Percentiles rank a stretch among this genome's conserved stretches.
These are phyloP conservation scores for Siniperca undulata DNA, from an alignment of 2,797 vertebrate species.

Conservation along the genomic window DNA sequence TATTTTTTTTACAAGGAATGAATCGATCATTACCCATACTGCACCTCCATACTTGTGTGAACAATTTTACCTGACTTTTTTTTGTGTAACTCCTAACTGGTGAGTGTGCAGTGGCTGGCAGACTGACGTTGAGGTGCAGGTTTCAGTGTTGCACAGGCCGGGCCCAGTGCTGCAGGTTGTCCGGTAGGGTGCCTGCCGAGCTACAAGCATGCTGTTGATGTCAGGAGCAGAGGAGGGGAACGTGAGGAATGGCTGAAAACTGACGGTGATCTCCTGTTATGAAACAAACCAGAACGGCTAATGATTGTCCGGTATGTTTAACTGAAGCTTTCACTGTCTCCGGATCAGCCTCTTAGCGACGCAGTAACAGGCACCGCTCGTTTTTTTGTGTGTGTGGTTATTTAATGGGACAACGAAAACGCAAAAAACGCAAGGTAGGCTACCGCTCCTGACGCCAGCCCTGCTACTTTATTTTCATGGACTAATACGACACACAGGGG, in stretches of 20 bases:
- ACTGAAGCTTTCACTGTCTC: conserved; percentile 24
- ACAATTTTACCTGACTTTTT: conserved; percentile 10
- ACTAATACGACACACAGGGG: conserved; percentile 65
- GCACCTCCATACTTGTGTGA: not conserved
- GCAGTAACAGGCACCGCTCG: conserved; percentile 47
- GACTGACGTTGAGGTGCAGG: conserved; percentile 54
- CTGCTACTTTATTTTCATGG: conserved; percentile 76
- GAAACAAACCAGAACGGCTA: conserved; percentile 67
- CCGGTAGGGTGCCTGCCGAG: conserved; percentile 81
- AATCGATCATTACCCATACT: not conserved
- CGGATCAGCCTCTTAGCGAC: conserved; percentile 39
- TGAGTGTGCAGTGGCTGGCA: conserved; percentile 30
- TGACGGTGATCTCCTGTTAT: conserved; percentile 74
- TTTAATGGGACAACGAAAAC: conserved; percentile 83
- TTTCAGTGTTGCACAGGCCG: conserved; percentile 57
- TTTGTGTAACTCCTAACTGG: not conserved
- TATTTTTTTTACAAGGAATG: not conserved
- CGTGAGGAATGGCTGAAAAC: conserved; percentile 81
- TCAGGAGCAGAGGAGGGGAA: conserved; percentile 77
- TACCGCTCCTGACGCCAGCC: conserved; percentile 75
- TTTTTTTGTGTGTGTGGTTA: conserved; percentile 31
- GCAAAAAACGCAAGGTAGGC: conserved; percentile 80
- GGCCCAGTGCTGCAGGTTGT: conserved; percentile 83
- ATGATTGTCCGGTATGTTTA: conserved; percentile 43
- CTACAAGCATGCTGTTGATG: conserved; percentile 76